These are phyloP conservation scores for Octonoba sinensis DNA, from an alignment of 2,888 invertebrate genomes.

Conservation along the genomic window DNA sequence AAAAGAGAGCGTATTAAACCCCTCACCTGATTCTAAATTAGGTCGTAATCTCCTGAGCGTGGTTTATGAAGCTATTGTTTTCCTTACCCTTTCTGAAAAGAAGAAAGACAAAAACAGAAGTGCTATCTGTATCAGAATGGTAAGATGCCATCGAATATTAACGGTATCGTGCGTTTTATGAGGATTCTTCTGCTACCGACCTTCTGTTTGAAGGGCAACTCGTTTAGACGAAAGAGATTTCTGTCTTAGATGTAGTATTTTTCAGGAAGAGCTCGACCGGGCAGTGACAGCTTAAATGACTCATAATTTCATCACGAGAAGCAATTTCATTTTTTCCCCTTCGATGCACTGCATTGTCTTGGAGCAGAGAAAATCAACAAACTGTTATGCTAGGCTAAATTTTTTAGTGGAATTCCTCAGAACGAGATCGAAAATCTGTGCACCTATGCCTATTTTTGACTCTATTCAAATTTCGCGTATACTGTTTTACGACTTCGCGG, in stretches of 20 bases:
- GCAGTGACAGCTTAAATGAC: constrained; percentile 38
- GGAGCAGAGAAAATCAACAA: no score
- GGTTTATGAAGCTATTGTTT: constrained; percentile 54
- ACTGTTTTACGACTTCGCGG: no score
- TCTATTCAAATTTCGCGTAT: no score
- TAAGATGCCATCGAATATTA: constrained; percentile 33
- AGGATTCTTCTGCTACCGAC: constrained; percentile 28
- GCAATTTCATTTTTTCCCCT: no score
- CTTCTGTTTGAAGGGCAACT: constrained; percentile 27
- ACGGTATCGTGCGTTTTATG: constrained; percentile 39
- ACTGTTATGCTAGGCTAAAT: no score
- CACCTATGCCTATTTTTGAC: no score
- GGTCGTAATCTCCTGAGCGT: constrained; percentile 53
- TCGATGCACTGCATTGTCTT: no score
- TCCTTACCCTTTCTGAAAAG: constrained; percentile 8
- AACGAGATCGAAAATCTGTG: no score
- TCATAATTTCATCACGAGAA: constrained; percentile 23
- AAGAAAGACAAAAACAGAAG: constrained; percentile 16
- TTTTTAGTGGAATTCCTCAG: no score
- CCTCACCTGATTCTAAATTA: constrained; percentile 30
- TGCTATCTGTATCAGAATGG: constrained; percentile 32
- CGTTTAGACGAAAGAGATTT: constrained; percentile 15
- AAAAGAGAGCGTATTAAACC: constrained; percentile 16
- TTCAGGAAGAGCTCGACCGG: constrained; percentile 2
- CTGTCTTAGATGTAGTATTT: not conserved